Conservation (phyloP, 53 echinoderm and acorn worm species). For the Henricia sp. region DNA sequence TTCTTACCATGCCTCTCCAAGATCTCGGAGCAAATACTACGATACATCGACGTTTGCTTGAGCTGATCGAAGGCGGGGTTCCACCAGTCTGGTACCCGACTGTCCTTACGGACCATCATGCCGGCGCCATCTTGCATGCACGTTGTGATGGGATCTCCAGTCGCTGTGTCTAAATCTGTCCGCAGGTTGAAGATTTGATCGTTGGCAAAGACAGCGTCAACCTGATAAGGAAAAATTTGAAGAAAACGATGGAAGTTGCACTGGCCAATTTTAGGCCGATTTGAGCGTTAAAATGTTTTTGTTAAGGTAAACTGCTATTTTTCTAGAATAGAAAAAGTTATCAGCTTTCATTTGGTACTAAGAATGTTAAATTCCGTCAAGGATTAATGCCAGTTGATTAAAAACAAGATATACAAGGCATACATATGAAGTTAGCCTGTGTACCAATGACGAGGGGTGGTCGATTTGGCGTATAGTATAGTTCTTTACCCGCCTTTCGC, state of each 20-base stretch:
- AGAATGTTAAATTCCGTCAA: no score
- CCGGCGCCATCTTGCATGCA: constrained; percentile 63
- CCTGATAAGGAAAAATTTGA: not conserved
- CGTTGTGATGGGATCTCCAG: constrained; percentile 18
- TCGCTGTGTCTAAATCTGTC: constrained; percentile 8
- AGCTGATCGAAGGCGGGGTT: constrained; percentile 72
- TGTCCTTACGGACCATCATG: constrained; percentile 77
- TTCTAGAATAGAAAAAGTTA: not conserved
- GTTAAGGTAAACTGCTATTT: not conserved
- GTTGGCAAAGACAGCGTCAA: constrained; percentile 57
- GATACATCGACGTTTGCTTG: constrained; percentile 19
- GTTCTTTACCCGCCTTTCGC: no score
- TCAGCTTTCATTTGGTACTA: not conserved
- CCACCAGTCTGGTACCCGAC: constrained; percentile 71
- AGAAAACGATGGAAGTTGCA: not conserved
- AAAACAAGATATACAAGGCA: no score
- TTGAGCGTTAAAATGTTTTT: not conserved
- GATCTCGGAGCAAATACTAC: constrained; percentile 24
- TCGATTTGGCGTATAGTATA: no score
- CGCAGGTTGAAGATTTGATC: constrained; percentile 1
- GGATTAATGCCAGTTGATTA: no score
- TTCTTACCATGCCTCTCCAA: constrained; percentile 59
- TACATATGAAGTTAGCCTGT: no score
- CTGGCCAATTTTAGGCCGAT: no score
- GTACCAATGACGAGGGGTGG: no score